A percentile compares a stretch with the other conserved stretches of the same genome.
These are phyloP conservation scores for Chelonoidis abingdonii DNA, from an alignment of 2,113 vertebrate species.

Conservation along the genomic window DNA sequence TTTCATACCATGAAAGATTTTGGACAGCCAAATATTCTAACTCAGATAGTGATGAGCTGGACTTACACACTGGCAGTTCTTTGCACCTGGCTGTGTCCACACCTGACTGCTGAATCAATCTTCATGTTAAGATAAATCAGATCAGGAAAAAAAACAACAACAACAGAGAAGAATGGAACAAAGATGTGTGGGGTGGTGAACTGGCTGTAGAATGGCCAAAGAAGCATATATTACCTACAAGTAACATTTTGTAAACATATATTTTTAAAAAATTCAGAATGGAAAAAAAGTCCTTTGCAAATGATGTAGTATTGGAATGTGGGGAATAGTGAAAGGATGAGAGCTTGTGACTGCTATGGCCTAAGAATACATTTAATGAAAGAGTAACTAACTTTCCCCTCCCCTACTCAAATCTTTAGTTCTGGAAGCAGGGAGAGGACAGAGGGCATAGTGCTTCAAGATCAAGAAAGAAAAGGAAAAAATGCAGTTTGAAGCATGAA, in stretches of 20 bases:
- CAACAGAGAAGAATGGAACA: background rate
- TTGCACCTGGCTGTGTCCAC: background rate
- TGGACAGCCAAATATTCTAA: background rate
- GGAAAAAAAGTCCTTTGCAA: background rate
- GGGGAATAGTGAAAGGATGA: background rate
- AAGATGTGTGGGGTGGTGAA: background rate
- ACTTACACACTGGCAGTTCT: background rate
- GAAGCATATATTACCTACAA: background rate
- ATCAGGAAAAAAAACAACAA: background rate
- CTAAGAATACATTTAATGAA: background rate
- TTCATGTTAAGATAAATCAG: background rate
- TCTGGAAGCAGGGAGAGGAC: background rate
- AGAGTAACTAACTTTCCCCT: background rate
- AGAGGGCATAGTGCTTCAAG: background rate
- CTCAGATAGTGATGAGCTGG: background rate
- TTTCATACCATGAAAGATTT: background rate
- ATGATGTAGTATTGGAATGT: background rate
- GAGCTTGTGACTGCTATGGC: background rate
- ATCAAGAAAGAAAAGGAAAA: background rate
- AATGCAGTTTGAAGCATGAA: background rate
- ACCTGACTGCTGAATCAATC: background rate
- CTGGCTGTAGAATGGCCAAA: background rate
- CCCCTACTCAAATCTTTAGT: background rate
- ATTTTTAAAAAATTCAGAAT: background rate
- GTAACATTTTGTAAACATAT: background rate